Evolutionary conservation across 2,797 vertebrate species (phyloP).

Genomic region (Thunnus albacares): DNA sequence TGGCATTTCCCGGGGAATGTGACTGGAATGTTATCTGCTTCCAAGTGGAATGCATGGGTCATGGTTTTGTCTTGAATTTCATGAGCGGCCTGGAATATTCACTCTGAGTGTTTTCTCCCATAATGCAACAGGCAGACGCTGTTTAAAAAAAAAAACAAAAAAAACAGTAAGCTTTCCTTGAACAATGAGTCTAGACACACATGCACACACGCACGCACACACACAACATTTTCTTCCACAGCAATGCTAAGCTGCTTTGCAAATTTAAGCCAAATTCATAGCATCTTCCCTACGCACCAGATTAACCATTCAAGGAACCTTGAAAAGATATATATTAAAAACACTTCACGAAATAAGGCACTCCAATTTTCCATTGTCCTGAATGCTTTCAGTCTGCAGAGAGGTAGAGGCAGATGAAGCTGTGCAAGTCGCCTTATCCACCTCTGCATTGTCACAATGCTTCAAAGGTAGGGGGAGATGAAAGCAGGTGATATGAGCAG

Average conservation of each 20-base stretch:
- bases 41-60: conserved; percentile 70
- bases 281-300: conserved; percentile 60
- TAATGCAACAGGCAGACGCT: conserved; percentile 56
- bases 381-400: conserved; percentile 70
- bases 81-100: conserved; percentile 50
- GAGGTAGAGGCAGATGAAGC: conserved; percentile 75
- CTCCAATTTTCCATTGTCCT: conserved; percentile 70
- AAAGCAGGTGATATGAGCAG: conserved; percentile 71
- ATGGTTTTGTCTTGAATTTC: conserved; percentile 65
- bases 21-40: conserved; percentile 75
- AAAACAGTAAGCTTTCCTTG: conserved; percentile 52
- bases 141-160: conserved; percentile 26
- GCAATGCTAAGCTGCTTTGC: conserved; percentile 68
- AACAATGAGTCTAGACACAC: conserved; percentile 67
- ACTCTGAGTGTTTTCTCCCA: conserved; percentile 66
- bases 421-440: conserved; percentile 76
- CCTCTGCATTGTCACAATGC: conserved; percentile 79
- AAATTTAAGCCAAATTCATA: conserved; percentile 69
- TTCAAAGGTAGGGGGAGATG: conserved; percentile 73
- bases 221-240: conserved; percentile 53
- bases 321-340: conserved; percentile 70
- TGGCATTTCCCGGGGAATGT: conserved; percentile 72
- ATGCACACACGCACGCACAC: neutral
- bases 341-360: conserved; percentile 76
- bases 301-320: conserved; percentile 67